Conservation (phyloP, 1,140 invertebrate species). For the Aphelinus atriplicis region DNA sequence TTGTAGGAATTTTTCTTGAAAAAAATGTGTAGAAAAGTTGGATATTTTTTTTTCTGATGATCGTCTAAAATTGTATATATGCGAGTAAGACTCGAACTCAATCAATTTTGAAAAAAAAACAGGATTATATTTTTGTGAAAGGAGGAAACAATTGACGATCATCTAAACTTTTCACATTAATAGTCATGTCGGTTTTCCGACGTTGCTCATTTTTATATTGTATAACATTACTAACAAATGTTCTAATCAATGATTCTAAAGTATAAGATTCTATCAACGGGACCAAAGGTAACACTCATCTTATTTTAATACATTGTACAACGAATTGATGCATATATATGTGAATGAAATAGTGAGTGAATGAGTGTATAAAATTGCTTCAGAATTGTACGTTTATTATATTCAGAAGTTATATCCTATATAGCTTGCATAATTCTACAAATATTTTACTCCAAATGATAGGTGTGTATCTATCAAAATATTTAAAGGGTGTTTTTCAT, state of each 20-base stretch:
- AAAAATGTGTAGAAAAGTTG: conserved; percentile 22
- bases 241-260: conserved; percentile 51
- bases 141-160: conserved; percentile 20
- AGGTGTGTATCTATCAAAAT: conserved; percentile 19
- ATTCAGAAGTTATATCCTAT: not conserved
- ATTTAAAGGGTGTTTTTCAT: conserved; percentile 16
- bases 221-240: conserved; percentile 42
- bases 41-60: conserved; percentile 4
- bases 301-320: conserved; percentile 54
- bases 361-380: conserved; percentile 18
- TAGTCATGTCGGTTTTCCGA: conserved; percentile 46
- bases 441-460: conserved; percentile 29
- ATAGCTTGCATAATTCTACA: conserved; percentile 9
- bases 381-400: conserved; percentile 7
- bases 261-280: conserved; percentile 62
- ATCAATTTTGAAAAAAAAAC: conserved; percentile 20
- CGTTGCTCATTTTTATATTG: conserved; percentile 51
- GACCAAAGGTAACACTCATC: conserved; percentile 61
- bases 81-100: conserved; percentile 19
- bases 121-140: conserved; percentile 26
- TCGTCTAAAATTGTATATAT: conserved; percentile 33
- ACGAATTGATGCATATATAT: conserved; percentile 46
- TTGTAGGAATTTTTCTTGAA: conserved; percentile 13
- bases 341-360: conserved; percentile 31
- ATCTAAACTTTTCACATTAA: conserved; percentile 24